A percentile compares a stretch with the other conserved stretches of the same genome.
phyloP scores from a whole-genome alignment of 2,888 invertebrate genomes.

The Spialia ferax region DNA sequence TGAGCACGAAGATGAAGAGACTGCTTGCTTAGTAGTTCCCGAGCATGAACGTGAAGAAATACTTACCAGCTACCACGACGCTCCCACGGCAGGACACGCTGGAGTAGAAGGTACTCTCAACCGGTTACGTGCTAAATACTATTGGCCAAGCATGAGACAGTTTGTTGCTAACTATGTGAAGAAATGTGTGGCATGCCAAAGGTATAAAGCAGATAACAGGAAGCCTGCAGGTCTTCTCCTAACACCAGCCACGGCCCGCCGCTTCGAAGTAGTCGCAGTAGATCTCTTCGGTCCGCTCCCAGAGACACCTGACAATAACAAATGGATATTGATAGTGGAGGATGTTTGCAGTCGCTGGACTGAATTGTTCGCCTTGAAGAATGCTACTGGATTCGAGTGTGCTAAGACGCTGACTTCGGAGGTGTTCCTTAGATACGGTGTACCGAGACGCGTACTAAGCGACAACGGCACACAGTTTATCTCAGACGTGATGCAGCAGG shows the following conservation, averaged over 20 bases:
- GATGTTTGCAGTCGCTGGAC: background rate
- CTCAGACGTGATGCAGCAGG: background rate
- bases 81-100: background rate
- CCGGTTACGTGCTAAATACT: background rate
- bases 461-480: background rate
- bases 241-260: background rate
- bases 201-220: background rate
- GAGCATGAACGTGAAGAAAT: background rate
- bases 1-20: background rate
- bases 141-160: background rate
- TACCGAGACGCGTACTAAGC: background rate
- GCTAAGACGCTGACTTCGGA: background rate
- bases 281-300: background rate
- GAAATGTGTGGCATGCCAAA: background rate
- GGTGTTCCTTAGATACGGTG: background rate
- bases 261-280: background rate
- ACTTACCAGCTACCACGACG: background rate
- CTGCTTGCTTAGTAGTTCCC: background rate
- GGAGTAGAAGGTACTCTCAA: background rate
- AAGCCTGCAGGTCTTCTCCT: background rate
- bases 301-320: background rate
- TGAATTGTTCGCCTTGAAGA: background rate
- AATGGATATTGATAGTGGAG: background rate
- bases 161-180: background rate
- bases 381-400: background rate